These are phyloP conservation scores for Halictus ligatus DNA, from an alignment of 2,888 invertebrate genomes.

Conservation along the genomic window DNA sequence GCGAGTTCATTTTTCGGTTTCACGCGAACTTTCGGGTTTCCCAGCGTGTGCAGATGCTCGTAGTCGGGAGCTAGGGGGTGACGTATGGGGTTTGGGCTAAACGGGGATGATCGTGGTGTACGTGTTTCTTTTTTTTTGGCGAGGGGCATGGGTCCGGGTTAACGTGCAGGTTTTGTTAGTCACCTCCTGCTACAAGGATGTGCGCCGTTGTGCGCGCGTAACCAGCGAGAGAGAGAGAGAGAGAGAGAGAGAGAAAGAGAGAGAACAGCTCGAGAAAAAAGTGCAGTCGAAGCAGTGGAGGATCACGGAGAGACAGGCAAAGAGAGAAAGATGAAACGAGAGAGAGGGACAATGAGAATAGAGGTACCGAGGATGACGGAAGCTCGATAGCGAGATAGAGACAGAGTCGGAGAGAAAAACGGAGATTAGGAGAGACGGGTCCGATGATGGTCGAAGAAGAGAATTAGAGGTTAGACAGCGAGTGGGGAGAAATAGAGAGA, in stretches of 20 bases:
- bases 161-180: slow-evolving; percentile 75
- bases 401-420: slow-evolving; percentile 30
- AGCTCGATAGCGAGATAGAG: slow-evolving; percentile 29
- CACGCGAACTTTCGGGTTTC: slow-evolving; percentile 62
- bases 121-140: slow-evolving; percentile 42
- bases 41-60: slow-evolving; percentile 68
- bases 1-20: slow-evolving; percentile 67
- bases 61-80: slow-evolving; percentile 46
- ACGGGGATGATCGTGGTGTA: slow-evolving; percentile 48
- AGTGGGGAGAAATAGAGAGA: slow-evolving; percentile 26
- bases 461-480: slow-evolving; percentile 12
- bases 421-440: slow-evolving; percentile 45
- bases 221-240: background rate
- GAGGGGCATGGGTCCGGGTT: slow-evolving; percentile 58
- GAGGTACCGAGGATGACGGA: background rate
- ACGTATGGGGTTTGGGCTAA: slow-evolving; percentile 34
- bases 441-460: slow-evolving; percentile 39
- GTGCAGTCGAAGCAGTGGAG: slow-evolving; percentile 77
- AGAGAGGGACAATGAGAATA: background rate
- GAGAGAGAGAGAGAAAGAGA: slow-evolving; percentile 25
- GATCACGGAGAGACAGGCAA: slow-evolving; percentile 43
- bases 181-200: slow-evolving; percentile 72
- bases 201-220: slow-evolving; percentile 68
- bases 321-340: slow-evolving; percentile 26
- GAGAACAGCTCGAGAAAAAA: slow-evolving; percentile 70